phyloP scores from a whole-genome alignment of 2,113 vertebrate species.

The Dendrocopos noguchii region DNA sequence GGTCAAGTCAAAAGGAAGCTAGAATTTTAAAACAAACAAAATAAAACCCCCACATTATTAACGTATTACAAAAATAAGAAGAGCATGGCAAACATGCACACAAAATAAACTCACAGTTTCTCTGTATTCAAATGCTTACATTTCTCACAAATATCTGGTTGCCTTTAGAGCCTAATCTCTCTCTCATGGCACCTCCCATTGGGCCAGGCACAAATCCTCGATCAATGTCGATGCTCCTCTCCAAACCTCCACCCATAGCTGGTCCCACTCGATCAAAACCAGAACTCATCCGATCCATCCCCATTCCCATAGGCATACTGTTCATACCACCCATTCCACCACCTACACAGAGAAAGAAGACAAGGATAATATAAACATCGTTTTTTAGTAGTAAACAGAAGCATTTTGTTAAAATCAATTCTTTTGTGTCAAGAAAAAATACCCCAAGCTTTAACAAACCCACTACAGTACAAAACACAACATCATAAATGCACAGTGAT shows the following conservation, averaged over 20 bases:
- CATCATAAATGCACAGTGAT: neutral
- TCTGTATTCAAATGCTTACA: slow-evolving; percentile 78
- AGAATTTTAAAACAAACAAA: slow-evolving; percentile 62
- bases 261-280: slow-evolving; percentile 90
- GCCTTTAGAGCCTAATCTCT: slow-evolving; percentile 90
- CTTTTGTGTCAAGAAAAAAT: neutral
- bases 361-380: neutral
- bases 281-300: slow-evolving; percentile 88
- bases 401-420: neutral
- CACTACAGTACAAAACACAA: neutral
- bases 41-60: slow-evolving; percentile 13
- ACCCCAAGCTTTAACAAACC: neutral
- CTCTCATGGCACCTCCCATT: slow-evolving; percentile 88
- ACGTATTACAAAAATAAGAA: neutral
- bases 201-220: slow-evolving; percentile 88
- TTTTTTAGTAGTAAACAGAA: neutral
- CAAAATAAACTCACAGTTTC: neutral
- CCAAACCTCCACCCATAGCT: slow-evolving; percentile 78
- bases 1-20: slow-evolving; percentile 97
- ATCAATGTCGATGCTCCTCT: slow-evolving; percentile 89
- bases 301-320: slow-evolving; percentile 84
- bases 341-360: slow-evolving; percentile 46
- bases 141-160: slow-evolving; percentile 99
- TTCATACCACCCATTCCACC: slow-evolving; percentile 88
- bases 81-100: neutral